Evolutionary conservation across 1,140 invertebrate species (phyloP).

Genomic region (Sycophila sp.): DNA sequence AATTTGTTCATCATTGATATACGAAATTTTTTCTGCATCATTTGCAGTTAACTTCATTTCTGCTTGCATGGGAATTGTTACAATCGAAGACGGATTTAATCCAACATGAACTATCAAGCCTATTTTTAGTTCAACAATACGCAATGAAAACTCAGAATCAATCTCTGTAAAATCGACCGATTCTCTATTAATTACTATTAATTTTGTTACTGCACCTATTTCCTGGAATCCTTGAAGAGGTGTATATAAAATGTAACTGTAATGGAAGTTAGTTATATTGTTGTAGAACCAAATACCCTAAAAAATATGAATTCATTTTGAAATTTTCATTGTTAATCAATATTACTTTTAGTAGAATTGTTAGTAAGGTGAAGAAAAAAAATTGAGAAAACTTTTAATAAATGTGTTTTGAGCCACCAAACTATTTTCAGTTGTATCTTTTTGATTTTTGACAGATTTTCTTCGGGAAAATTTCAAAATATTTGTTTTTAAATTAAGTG

Average conservation of each 20-base stretch:
- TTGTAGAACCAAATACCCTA: conserved; percentile 78
- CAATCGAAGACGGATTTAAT: conserved; percentile 49
- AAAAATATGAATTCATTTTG: not conserved
- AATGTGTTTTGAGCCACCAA: no score
- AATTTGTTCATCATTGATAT: conserved; percentile 61
- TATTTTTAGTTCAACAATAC: conserved; percentile 74
- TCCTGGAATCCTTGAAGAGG: conserved; percentile 78
- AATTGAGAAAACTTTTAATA: no score
- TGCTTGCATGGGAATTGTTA: conserved; percentile 44
- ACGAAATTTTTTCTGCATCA: conserved; percentile 44
- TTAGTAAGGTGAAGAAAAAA: not conserved
- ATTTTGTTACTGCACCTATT: conserved; percentile 77
- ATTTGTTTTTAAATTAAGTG: no score
- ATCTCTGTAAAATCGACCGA: conserved; percentile 65
- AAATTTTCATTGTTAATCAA: not conserved
- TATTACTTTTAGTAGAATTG: no score
- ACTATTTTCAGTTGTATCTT: no score
- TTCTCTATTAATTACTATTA: conserved; percentile 63
- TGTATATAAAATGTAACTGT: conserved; percentile 79
- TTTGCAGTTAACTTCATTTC: conserved; percentile 39
- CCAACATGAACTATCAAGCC: conserved; percentile 51
- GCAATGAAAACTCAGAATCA: conserved; percentile 75
- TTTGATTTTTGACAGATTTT: no score
- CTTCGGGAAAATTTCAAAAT: no score
- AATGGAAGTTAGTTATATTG: conserved; percentile 77